Base-by-base conservation (phyloP, 2,797 vertebrate genomes). In the Pygocentrus nattereri region DNA sequence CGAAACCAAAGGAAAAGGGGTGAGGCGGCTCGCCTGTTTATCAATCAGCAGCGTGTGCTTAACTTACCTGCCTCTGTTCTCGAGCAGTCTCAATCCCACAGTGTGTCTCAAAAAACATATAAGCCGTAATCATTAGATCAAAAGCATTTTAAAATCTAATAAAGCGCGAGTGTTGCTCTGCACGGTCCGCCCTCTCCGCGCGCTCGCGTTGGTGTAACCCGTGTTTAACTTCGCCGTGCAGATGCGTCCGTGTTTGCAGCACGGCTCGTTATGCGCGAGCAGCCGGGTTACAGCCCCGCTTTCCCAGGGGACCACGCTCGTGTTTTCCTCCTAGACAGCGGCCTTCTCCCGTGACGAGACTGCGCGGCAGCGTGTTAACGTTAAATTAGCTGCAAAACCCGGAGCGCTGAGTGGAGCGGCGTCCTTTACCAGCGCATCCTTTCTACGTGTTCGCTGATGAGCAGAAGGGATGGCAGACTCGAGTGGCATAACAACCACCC, bases 381-480 rank as follows among this genome's bases (percentile, higher is more conserved):
- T 19, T 64, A 64, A 49, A 38, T 31, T 71, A 15, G 52, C 68
- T 76, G 73, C 27, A 69, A 27, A 68, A 31, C 70, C 62, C 23
- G n/a, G 54, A 10, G 54, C 31, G 50, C 13, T 80, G 34, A 6
- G 15, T 74, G 70, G 41, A 54, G 74, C 58, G 50, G 38, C 8
- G 23, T 12, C 15, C 18, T 31, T 27, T 31, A n/a, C 18, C 11
- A 11, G 41, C 25, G 67, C 31, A 21, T 72, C 74, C 3, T 25
- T 68, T 77, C 4, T 34, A 7, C 25, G 7, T n/a, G 30, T 12
- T 6, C 38, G 3, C n/a, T 25, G 12, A n/a, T 10, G 5, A 15
- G 65, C 65, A 11, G 21, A n/a, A 65, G 31, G 0, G 23, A 58
- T 21, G 16, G 6, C n/a, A 8, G 15, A 23, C 3, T 11, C 44